Percentiles rank a stretch among this genome's conserved stretches.
These are phyloP conservation scores for Hippocampus mohnikei DNA, from an alignment of 2,113 vertebrate genomes.

Conservation along the genomic window DNA sequence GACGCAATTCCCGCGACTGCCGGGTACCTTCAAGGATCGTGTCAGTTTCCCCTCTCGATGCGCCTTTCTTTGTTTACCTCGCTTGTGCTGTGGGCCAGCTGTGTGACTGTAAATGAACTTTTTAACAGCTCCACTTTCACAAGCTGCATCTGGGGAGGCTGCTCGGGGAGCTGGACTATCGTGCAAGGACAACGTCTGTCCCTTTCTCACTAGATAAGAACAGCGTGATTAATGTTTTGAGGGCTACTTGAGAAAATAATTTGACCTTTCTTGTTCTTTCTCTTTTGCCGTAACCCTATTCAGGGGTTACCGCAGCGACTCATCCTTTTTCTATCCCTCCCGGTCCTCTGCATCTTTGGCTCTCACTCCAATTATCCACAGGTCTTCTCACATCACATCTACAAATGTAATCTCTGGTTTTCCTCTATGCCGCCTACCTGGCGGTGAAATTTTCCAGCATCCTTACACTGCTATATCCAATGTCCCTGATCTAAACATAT, in stretches of 20 bases:
- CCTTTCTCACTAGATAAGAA: not conserved
- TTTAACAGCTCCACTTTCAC: constrained; percentile 58
- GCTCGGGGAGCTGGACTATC: constrained; percentile 34
- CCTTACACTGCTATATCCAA: not conserved
- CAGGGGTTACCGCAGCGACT: not conserved
- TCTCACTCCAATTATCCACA: not conserved
- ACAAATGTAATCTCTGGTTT: not conserved
- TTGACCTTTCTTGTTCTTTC: not conserved
- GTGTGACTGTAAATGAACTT: constrained; percentile 55
- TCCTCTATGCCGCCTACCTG: not conserved
- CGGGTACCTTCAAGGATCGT: constrained; percentile 10
- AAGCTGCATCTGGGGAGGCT: constrained; percentile 45
- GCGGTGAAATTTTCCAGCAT: not conserved
- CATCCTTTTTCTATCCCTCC: not conserved
- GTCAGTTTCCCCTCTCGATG: constrained; percentile 11
- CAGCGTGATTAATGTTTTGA: not conserved
- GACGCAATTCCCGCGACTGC: constrained; percentile 2
- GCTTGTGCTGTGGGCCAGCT: constrained; percentile 14
- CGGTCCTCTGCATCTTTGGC: not conserved
- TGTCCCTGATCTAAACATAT: not conserved
- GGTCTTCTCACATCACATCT: not conserved
- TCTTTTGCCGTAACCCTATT: not conserved
- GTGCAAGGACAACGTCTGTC: constrained; percentile 40
- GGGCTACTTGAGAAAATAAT: not conserved
- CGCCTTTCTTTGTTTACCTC: constrained; percentile 13